Base-by-base conservation (phyloP, 2,113 vertebrate genomes). In the Triplophysa siluroides region DNA sequence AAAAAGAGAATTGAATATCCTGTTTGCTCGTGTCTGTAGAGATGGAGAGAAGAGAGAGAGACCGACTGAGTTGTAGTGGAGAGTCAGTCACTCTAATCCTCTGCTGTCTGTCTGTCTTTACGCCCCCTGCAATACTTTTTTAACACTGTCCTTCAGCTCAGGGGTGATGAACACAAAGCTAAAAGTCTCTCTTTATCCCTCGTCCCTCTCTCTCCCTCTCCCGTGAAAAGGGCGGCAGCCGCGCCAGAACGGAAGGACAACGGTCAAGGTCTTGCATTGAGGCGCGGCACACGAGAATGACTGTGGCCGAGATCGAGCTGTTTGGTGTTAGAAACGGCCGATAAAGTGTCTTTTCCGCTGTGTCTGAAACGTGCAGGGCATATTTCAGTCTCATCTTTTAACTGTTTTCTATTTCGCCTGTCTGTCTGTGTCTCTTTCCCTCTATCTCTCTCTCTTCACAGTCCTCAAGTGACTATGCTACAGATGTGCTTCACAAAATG, bases 161-260 rank as follows among this genome's bases (percentile, higher is more conserved):
- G 76, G 84, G 82, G 88, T 84, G 83, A 83, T 68, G 64, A 83
- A 82, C 77, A 80, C 86, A 71, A 80, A 56, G 78, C 79, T 84
- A 81, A 83, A 84, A 87, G 82, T 66, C 54, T 66, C 63, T 47
- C 64, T 60, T 18, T 68, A 66, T 75, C 70, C 38, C 62, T 52
- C 43, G 33, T 77, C 24, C 64, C 78, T 33, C 47, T 70, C 26
- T 62, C 8, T 52, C 63, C 29, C 26, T 62, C 77, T 61, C 41
- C 56, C 43, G 4, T 45, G 38, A 26, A 62, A 75, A 75, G 38
- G 72, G 72, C 38, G 56, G 43, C 26, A 62, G 72, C 72, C 6
- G 38, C 61, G 72, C 72, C 72, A 63, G 23, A 75, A 63, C 26
- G 41, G 5, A 18, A 75, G 73, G 73, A 75, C 73, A 75, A 50